Evolutionary conservation across 1,140 invertebrate species (phyloP).

Genomic region (Drosophila pectinifera): DNA sequence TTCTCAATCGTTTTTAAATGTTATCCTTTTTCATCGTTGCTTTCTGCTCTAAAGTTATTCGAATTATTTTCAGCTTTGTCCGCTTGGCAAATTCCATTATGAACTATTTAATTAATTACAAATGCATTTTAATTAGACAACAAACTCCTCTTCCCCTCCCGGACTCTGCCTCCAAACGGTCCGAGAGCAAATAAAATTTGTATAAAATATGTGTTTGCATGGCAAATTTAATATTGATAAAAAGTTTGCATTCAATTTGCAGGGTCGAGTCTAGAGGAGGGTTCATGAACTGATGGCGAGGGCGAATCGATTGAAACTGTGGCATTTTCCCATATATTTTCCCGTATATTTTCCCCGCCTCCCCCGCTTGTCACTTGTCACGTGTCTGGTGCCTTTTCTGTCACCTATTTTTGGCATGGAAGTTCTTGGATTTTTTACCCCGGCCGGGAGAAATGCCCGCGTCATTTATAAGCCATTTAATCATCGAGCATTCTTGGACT

Average conservation of each 20-base stretch:
- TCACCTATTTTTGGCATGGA: slow-evolving; percentile 56
- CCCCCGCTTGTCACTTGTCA: slow-evolving; percentile 5
- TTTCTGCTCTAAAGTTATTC: slow-evolving; percentile 6
- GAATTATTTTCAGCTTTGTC: slow-evolving; percentile 1
- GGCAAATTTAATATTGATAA: slow-evolving; percentile 36
- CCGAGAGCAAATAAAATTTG: slow-evolving; percentile 16
- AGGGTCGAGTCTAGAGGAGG: not conserved
- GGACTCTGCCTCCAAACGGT: not conserved
- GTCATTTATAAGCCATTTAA: slow-evolving; percentile 78
- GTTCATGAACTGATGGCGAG: slow-evolving; percentile 6
- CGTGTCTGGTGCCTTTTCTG: slow-evolving; percentile 10
- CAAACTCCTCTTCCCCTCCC: too few species aligned
- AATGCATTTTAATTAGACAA: slow-evolving; percentile 60
- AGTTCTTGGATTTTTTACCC: slow-evolving; percentile 18
- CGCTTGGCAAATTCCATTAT: slow-evolving; percentile 14
- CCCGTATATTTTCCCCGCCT: not conserved
- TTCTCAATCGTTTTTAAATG: not conserved
- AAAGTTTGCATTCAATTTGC: slow-evolving; percentile 32
- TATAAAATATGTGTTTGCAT: slow-evolving; percentile 19
- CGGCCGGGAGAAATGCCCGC: slow-evolving; percentile 41
- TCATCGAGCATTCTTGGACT: slow-evolving; percentile 55
- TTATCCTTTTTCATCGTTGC: not conserved
- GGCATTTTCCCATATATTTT: slow-evolving; percentile 10
- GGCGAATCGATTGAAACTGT: slow-evolving; percentile 8
- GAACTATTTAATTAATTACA: slow-evolving; percentile 36